These are phyloP conservation scores for Ceratitis capitata DNA, from an alignment of 1,140 invertebrate species.

Conservation along the genomic window DNA sequence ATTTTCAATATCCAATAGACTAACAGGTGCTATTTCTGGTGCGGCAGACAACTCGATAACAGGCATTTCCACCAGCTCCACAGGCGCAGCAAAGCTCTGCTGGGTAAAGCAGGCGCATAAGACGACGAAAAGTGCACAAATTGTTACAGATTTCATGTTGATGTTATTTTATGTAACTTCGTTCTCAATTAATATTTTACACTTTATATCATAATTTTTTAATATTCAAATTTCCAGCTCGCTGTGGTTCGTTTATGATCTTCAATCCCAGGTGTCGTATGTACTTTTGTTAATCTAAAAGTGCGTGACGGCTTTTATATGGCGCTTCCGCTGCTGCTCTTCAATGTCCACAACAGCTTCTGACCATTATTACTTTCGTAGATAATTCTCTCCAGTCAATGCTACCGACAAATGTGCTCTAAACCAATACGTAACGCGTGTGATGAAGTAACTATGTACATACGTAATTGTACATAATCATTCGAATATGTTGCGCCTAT, in stretches of 20 bases:
- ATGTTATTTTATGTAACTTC: neutral
- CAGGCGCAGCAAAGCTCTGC: neutral
- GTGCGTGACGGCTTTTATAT: slow-evolving; percentile 14
- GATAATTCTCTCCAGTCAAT: neutral
- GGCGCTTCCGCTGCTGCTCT: neutral
- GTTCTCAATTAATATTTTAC: neutral
- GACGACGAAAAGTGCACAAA: slow-evolving; percentile 13
- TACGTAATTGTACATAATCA: neutral
- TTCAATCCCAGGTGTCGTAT: neutral
- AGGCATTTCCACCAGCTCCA: neutral
- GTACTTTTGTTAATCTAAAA: neutral
- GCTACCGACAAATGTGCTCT: neutral
- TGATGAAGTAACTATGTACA: too few species aligned
- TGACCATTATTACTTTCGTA: neutral
- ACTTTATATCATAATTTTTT: neutral
- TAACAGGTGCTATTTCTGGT: slow-evolving; percentile 44
- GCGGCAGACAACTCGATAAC: neutral
- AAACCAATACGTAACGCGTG: neutral
- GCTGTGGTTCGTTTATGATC: neutral
- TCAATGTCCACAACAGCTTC: neutral
- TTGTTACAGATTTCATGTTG: neutral
- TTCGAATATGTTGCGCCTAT: neutral
- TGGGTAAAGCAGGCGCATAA: neutral
- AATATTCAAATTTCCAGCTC: neutral
- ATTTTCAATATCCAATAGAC: slow-evolving; percentile 44